Percentiles rank a stretch among this genome's conserved stretches.
These are phyloP conservation scores for Agonopterix heracliana DNA, from an alignment of 2,888 invertebrate species.

Conservation along the genomic window DNA sequence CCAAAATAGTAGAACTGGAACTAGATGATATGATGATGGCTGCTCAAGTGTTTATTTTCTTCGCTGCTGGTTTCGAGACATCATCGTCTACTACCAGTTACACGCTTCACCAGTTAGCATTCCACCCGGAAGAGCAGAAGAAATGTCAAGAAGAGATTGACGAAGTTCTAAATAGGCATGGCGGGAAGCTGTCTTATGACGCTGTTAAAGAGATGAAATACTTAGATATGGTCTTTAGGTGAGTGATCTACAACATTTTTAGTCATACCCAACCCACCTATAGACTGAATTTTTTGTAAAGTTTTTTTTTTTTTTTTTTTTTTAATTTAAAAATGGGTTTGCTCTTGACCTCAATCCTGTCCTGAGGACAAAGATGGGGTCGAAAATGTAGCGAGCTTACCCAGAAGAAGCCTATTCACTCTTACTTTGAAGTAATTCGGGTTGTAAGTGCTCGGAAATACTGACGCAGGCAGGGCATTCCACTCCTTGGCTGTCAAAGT, in stretches of 20 bases:
- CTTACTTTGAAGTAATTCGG: too few relatives aligned
- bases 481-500: too few relatives aligned
- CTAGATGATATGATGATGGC: slow-evolving; percentile 27
- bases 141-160: slow-evolving; percentile 40
- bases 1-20: slow-evolving; percentile 22
- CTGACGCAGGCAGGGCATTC: too few relatives aligned
- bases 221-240: slow-evolving; percentile 29
- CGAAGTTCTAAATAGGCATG: slow-evolving; percentile 21
- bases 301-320: too few relatives aligned
- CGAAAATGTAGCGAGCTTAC: too few relatives aligned
- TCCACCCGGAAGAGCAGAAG: slow-evolving; percentile 37
- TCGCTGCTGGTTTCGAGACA: slow-evolving; percentile 49
- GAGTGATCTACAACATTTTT: background rate
- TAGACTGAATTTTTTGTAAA: too few relatives aligned
- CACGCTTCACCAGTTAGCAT: slow-evolving; percentile 37
- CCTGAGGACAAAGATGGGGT: too few relatives aligned
- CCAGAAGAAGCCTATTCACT: too few relatives aligned
- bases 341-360: too few relatives aligned
- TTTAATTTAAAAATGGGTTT: too few relatives aligned
- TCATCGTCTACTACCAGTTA: slow-evolving; percentile 42
- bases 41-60: slow-evolving; percentile 36
- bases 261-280: background rate
- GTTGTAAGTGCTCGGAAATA: too few relatives aligned
- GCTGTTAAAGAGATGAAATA: slow-evolving; percentile 34
- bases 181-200: slow-evolving; percentile 27